Conservation (phyloP, 2,113 vertebrate genomes). For the Aldabrachelys gigantea region DNA sequence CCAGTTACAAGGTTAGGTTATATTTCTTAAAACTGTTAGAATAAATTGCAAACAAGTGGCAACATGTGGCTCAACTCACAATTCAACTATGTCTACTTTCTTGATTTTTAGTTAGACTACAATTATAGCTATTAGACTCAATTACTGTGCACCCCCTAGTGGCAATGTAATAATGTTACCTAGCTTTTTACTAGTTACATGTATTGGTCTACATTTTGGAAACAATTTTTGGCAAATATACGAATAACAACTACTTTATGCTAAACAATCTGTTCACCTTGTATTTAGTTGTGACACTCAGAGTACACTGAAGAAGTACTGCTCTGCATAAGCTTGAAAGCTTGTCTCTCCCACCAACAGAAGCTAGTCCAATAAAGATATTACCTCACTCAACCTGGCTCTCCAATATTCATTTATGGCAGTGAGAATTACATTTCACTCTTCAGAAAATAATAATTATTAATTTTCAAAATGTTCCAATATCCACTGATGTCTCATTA, state of each 20-base stretch:
- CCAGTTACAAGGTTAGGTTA: background rate
- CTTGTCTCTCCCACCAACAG: too few species aligned
- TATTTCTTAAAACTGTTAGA: background rate
- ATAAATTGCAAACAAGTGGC: background rate
- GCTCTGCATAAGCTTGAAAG: background rate
- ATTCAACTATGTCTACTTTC: accelerated
- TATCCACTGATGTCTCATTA: background rate
- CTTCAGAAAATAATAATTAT: background rate
- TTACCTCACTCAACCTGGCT: background rate
- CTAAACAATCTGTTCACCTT: background rate
- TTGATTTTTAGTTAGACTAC: background rate
- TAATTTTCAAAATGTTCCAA: background rate
- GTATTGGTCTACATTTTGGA: background rate
- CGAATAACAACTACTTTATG: background rate
- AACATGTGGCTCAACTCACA: background rate
- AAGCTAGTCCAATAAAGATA: too few species aligned
- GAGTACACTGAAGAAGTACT: background rate
- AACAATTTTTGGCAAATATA: background rate
- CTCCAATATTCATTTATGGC: background rate
- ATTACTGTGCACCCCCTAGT: conserved; percentile 71
- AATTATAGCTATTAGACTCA: background rate
- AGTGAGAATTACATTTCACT: background rate
- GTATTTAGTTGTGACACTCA: background rate
- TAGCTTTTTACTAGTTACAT: background rate
- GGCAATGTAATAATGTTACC: conserved; percentile 7